Base-by-base conservation (phyloP, 2,797 vertebrate genomes). In the Oceanodroma leucorhoa region DNA sequence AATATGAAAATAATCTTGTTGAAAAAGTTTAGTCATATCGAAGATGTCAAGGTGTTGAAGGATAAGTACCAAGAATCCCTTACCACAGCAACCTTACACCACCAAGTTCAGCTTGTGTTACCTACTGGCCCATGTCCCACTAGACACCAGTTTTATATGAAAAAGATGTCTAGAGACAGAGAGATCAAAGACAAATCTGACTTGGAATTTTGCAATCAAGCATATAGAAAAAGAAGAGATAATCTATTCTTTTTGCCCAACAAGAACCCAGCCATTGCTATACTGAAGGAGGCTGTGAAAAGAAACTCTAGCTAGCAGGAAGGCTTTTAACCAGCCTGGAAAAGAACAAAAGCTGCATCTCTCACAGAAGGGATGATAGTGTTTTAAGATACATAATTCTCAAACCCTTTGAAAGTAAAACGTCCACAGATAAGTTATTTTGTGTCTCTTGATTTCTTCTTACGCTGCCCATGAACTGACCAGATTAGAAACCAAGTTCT, bases 301-400 rank as follows among this genome's bases (percentile, higher is more conserved):
- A n/a, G 34, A 36, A 70, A 54, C 30, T 32, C 58, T 1, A 51
- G 18, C 34, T 15, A 55, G 30, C 29, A 53, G 19, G 23, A 67
- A 40, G 12, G 50, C 18, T 69, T 69, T 26, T 36, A 48, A 45
- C 6, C 38, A 67, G 22, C 21, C 34, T 65, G 7, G 10, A 69
- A 20, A 53, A 40, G 11, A 82, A 30, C 5, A 48, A 8, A 27
- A 40, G 5, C 17, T 53, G 13, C 19, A 45, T 30, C 50, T 34
- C 27, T 45, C 1, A 2, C 1, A 2, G 23, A 73, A 64, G 18
- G 9, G 29, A 51, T 10, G 2, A 48, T 0, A 16, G 2, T 2
- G 2, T 32, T 58, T 72, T 53, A 75, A 62, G 27, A 69, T 6
- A 41, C 5, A 3, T 11, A 69, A 27, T 53, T 79, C n/a, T 46